phyloP scores from a whole-genome alignment of 1,140 invertebrate species.

The Dinothrombium tinctorium region DNA sequence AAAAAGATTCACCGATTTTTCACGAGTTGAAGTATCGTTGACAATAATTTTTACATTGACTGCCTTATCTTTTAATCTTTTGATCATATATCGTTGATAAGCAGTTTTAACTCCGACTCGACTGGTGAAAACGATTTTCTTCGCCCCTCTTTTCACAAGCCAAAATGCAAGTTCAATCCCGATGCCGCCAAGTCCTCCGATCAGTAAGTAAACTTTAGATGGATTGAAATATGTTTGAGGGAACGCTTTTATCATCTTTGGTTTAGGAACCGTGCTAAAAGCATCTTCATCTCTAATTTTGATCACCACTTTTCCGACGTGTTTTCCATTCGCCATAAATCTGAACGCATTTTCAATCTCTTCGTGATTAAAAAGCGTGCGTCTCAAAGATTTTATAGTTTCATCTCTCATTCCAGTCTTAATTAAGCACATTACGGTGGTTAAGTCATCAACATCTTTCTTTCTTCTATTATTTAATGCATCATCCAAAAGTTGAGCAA shows the following conservation, averaged over 20 bases:
- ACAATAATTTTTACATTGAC: conserved; percentile 48
- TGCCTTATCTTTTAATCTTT: conserved; percentile 29
- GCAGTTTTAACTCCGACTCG: conserved; percentile 60
- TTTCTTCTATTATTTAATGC: conserved; percentile 29
- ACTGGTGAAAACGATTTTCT: conserved; percentile 56
- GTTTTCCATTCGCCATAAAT: conserved; percentile 88
- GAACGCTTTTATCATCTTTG: conserved; percentile 41
- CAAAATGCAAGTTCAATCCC: conserved; percentile 75
- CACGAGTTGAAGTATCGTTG: conserved; percentile 31
- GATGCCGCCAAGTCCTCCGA: conserved; percentile 73
- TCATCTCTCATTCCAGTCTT: conserved; percentile 55
- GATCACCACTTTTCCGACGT: conserved; percentile 73
- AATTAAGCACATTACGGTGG: conserved; percentile 28
- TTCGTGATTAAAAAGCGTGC: conserved; percentile 50
- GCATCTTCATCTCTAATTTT: conserved; percentile 19
- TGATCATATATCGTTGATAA: conserved; percentile 36
- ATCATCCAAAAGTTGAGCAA: conserved; percentile 67
- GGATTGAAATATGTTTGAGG: conserved; percentile 64
- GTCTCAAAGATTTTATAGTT: conserved; percentile 54
- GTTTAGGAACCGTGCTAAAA: too few species aligned
- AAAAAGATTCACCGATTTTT: conserved; percentile 32
- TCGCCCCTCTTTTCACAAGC: conserved; percentile 59
- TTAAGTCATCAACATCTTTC: not conserved
- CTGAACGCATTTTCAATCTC: conserved; percentile 80
- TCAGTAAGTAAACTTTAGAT: conserved; percentile 63